Evolutionary conservation across 1,140 invertebrate species (phyloP), one percentile per base, ranked within the genome.

Genomic region (Drosophila cardini): DNA sequence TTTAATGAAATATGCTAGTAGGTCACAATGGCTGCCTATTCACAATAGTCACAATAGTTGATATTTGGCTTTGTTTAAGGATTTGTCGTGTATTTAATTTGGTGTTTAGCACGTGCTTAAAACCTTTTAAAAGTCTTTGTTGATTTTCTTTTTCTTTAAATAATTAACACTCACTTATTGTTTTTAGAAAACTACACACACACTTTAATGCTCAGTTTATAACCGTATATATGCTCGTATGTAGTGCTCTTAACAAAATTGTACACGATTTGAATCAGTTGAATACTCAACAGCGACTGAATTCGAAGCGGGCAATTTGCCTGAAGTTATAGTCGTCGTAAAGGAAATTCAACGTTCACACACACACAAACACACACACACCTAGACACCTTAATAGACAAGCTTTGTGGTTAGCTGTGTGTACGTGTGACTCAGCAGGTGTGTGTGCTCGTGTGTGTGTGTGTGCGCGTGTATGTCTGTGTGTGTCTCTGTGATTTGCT

Each of bases 271-370:
- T 65, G 84, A 84, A 78, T 84, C 76, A 56, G 84, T 89, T 80
- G 84, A 89, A 80, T 64, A 78, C 84, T 84, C 76, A 89, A 80
- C 84, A 69, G 55, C 80, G 83, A 89, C 84, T 89, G 84, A 89
- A 72, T 74, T 75, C 76, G 64, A 78, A 84, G 71, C 80, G 68
- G 53, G 67, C 85, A 89, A 89, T 89, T 89, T 74, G 84, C 84
- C 84, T 84, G 70, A 89, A 89, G 84, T 90, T 89, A 89, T 89
- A 89, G 77, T 84, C 80, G 85, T 63, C 80, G 68, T 57, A 75
- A 89, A 87, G 83, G 83, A 87, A 87, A 87, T 80, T 82, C 38
- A 71, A 36, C 58, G 69, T 36, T 50, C 42, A 11, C 60, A 32
- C 60, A 71, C 34, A 57, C 55, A 67, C 36, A 64, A 36, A 50